Base-by-base conservation (phyloP, 2,888 invertebrate genomes). In the Thereva unica region DNA sequence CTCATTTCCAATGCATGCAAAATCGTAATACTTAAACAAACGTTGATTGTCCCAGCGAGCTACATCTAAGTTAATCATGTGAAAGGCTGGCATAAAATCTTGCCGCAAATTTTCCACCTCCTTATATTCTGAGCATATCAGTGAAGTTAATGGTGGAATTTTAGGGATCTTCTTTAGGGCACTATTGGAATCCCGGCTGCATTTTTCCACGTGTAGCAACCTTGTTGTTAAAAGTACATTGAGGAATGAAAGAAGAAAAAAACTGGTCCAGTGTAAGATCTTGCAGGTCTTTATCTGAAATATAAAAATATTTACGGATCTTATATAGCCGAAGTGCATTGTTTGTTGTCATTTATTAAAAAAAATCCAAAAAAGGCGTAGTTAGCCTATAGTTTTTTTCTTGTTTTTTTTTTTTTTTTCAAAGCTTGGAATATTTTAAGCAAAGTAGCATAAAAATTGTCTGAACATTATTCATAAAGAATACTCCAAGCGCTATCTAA, bases 1-100 rank as follows among this genome's bases (percentile, higher is more conserved):
- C 68, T 84, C 81, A 4, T 87, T 86, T 1, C 93, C 93, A 0
- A 88, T 84, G 1, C 88, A 77, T 0, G 87, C 87, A 74, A 89
- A 87, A 77, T 93, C 92, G 77, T 88, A 91, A 72, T 89, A 84
- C 74, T 87, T 88, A 77, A 87, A 92, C 9, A 87, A 78, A 12
- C 87, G 83, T 9, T 86, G 84, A 68, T 85, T 84, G 72, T 93
- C 93, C 90, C 91, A 92, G 71, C 90, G 83, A 1, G 91, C 91
- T 23, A 89, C 82, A 57, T 84, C 83, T 12, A 90, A 78, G 75
- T 91, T 87, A 23, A 91, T 77, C 66, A 83, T 82, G 7, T 85
- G 80, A 63, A 86, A 83, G 0, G 85, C 83, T n/a, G 52, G 6
- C 79, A 78, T n/a, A 78, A 74, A 0, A 78, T 74, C 35, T 78